Evolutionary conservation across 2,888 invertebrate genomes (phyloP), one percentile per base, ranked within the genome.

Genomic region (Philopedon plagiatum): DNA sequence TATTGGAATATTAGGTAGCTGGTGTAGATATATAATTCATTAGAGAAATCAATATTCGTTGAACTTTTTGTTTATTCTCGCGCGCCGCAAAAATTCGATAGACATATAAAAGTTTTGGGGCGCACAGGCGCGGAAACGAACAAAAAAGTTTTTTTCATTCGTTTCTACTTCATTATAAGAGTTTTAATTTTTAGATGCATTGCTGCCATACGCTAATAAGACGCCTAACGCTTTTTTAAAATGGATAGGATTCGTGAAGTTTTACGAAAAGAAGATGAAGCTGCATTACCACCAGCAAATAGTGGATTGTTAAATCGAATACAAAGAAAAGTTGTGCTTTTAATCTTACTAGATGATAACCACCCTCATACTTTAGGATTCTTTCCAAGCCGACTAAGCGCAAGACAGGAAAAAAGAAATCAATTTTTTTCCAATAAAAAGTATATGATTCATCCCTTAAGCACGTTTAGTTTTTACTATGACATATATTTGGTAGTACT

Each of bases 381-480:
- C 18, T 54, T 54, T 18, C 51, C 51, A 15, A 54, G 51, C n/a
- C 29, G 51, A 13, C 18, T 54, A 1, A 54, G 29, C 15, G 29
- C 18, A 3, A 51, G 34, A 15, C 5, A 34, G 0, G 63, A 63
- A 63, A 63, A 51, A 49, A 46, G 51, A 49, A 51, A 11, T 1
- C 63, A 63, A 11, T 63, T 32, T 37, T 46, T 32, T 13, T 49
- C 63, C 11, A 46, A 63, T 5, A 0, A 34, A 8, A 21, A 8
- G 8, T 63, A 46, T 13, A 63, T 49, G 11, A 49, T 63, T 34
- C 63, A 63, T 49, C 63, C 63, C 1, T 37, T 63, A 5, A 63
- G 63, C 63, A 63, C 18, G 19, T 41, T 58, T 13, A 9, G 29
- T 21, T 18, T 18, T 34, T 58, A 37, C 13, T 41, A 58, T 26